Conservation (phyloP, 2,888 invertebrate species). For the Agrotis ipsilon region DNA sequence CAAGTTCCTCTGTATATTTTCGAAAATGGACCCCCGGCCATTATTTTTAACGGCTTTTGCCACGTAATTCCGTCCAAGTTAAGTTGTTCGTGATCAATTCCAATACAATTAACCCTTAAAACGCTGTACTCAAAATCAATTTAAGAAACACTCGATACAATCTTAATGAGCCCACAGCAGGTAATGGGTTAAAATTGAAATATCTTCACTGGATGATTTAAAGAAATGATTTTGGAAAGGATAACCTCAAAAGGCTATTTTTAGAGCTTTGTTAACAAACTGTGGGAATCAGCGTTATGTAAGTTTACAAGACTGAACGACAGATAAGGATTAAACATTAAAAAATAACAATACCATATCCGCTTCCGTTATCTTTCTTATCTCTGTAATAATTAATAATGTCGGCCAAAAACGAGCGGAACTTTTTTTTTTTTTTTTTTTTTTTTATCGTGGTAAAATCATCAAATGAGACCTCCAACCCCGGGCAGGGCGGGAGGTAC, state of each 20-base stretch:
- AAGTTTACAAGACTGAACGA: constrained; percentile 4
- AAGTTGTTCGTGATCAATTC: constrained; percentile 50
- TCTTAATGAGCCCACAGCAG: constrained; percentile 52
- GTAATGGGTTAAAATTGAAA: constrained; percentile 41
- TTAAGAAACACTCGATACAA: constrained; percentile 52
- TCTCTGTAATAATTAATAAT: neutral
- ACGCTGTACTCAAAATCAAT: constrained; percentile 46
- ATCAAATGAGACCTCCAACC: no score
- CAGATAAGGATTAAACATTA: constrained; percentile 27
- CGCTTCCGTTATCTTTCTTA: constrained; percentile 37
- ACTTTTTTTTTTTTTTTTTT: no score
- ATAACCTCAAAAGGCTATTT: constrained; percentile 8
- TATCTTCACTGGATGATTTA: constrained; percentile 28
- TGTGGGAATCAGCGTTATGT: constrained; percentile 26
- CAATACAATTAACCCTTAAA: constrained; percentile 46
- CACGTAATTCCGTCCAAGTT: constrained; percentile 32
- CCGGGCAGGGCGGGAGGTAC: no score
- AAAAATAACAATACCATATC: constrained; percentile 25
- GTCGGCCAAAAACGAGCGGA: constrained; percentile 21
- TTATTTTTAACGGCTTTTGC: constrained; percentile 17
- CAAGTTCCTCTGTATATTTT: neutral
- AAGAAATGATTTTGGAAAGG: constrained; percentile 29
- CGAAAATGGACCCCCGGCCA: constrained; percentile 9
- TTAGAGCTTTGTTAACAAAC: constrained; percentile 7
- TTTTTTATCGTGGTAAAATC: no score